Evolutionary conservation across 1,140 invertebrate species (phyloP).

Genomic region (Pissodes strobi): DNA sequence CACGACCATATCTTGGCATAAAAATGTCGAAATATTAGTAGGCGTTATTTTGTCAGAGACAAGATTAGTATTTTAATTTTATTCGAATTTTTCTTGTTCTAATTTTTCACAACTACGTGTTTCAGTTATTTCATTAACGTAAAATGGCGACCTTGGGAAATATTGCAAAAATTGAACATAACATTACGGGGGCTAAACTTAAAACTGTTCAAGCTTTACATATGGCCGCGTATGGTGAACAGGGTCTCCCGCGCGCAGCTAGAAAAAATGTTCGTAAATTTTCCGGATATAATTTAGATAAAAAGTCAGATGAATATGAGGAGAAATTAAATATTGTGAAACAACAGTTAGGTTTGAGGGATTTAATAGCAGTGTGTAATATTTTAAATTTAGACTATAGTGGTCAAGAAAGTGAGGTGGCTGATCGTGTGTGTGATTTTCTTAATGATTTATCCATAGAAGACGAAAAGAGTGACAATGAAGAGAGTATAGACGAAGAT

Average conservation of each 20-base stretch:
- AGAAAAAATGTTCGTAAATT: neutral
- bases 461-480: neutral
- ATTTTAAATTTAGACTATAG: slow-evolving; percentile 1
- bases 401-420: neutral
- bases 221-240: neutral
- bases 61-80: no score
- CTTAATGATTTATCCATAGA: neutral
- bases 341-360: neutral
- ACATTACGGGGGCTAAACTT: neutral
- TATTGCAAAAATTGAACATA: neutral
- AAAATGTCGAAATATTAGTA: no score
- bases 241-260: neutral
- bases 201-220: neutral
- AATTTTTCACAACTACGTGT: no score
- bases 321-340: neutral
- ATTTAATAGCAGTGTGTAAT: neutral
- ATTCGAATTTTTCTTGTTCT: no score
- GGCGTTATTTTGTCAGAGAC: no score
- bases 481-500: neutral
- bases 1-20: no score
- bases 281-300: neutral
- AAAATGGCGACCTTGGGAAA: no score
- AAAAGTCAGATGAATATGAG: neutral
- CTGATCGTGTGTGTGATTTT: neutral
- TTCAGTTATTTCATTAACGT: no score